phyloP scores from a whole-genome alignment of 2,113 vertebrate genomes.

The Elaphurus davidianus region DNA sequence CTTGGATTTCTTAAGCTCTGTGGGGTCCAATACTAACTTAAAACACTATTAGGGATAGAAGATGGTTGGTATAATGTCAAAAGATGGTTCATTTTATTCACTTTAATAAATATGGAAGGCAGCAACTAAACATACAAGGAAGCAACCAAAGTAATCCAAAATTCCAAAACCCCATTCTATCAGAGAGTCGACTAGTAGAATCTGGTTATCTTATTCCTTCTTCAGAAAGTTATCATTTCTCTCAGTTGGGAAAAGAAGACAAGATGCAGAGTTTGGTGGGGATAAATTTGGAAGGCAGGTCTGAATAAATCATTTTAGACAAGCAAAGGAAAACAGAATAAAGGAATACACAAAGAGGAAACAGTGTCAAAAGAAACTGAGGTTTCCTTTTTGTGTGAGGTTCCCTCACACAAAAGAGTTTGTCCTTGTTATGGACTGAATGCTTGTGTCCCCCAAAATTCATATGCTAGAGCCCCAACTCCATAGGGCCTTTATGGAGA shows the following conservation, averaged over 20 bases:
- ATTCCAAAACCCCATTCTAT: background rate
- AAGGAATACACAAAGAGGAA: background rate
- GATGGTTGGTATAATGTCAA: constrained; percentile 10
- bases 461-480: background rate
- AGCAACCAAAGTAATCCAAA: constrained; percentile 8
- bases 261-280: background rate
- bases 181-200: background rate
- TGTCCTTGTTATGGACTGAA: background rate
- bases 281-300: background rate
- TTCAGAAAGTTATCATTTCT: background rate
- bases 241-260: background rate
- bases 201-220: background rate
- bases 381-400: background rate
- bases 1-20: constrained; percentile 12
- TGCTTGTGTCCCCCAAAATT: background rate
- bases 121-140: background rate
- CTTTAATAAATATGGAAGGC: background rate
- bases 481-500: background rate
- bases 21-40: background rate
- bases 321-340: background rate
- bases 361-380: background rate
- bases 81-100: background rate
- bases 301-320: constrained; percentile 15
- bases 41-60: background rate
- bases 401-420: background rate